A percentile compares a stretch with the other conserved stretches of the same genome.
These are phyloP conservation scores for Chrysogorgia sp. DNA, from an alignment of 92 coral and sea anemone species.

Conservation along the genomic window DNA sequence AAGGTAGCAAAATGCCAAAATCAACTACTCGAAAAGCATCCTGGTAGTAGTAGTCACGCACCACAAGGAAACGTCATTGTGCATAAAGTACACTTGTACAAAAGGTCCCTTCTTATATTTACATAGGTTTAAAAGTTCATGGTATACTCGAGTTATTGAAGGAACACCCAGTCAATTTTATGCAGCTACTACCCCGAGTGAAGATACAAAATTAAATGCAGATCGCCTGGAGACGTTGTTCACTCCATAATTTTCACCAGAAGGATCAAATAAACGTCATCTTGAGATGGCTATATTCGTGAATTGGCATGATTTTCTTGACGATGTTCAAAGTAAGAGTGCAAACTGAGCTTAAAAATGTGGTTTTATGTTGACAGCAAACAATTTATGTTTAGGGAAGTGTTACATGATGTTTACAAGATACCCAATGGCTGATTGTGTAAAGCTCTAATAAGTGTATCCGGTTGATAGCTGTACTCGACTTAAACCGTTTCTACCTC, in stretches of 20 bases:
- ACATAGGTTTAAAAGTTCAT: slow-evolving; percentile 12
- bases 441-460: too few species aligned
- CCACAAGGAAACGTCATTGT: neutral
- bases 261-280: neutral
- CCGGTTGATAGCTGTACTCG: too few species aligned
- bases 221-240: neutral
- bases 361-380: too few species aligned
- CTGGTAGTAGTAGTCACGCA: too few species aligned
- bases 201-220: slow-evolving; percentile 10
- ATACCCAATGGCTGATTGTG: too few species aligned
- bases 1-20: too few species aligned
- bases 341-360: too few species aligned
- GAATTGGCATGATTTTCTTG: slow-evolving; percentile 4
- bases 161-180: neutral
- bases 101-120: neutral
- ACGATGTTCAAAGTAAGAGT: slow-evolving; percentile 17
- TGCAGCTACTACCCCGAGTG: neutral
- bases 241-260: slow-evolving; percentile 3
- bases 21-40: too few species aligned
- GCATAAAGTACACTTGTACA: neutral
- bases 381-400: too few species aligned
- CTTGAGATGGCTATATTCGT: neutral
- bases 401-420: too few species aligned
- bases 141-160: slow-evolving; percentile 1
- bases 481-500: too few species aligned